Base-by-base conservation (phyloP, 2,888 invertebrate species). In the Dynastes hyllus region DNA sequence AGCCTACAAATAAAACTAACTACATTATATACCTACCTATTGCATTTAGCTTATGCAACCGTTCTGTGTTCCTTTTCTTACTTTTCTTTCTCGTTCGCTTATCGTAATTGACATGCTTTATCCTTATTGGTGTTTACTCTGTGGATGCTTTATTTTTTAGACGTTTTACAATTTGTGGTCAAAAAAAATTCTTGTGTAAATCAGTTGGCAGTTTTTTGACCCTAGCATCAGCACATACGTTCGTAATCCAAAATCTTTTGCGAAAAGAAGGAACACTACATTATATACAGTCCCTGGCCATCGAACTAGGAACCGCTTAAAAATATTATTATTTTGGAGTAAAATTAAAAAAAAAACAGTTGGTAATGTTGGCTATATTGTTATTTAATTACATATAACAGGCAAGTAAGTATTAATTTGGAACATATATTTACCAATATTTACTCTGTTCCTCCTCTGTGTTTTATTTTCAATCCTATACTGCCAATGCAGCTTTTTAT, bases 31-130 rank as follows among this genome's bases (percentile, higher is more conserved):
- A 65, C 32, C 45, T 45, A 9, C 45, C 11, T 45, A 45, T 45
- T 45, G 69, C 77, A 69, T 77, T 45, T 27, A 22, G 77, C 77
- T 77, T 77, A 58, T 69, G 77, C 77, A 61, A 69, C 61, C 55
- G n/a, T 58, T 58, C 8, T 22, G 66, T 67, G 53, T 69, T 22
- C 61, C 50, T 76, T 67, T 53, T n/a, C 69, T 77, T 27, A 22
- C 55, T 53, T 69, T 37, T 27, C 22, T 76, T 75, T 22, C 63
- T 69, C 11, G 8, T 69, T 77, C 27, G 69, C 61, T 65, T 76
- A 69, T 22, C 37, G 77, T 58, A 71, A 55, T 13, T 75, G 73
- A 27, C 9, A 58, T 58, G 73, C 61, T 75, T 73, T 50, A 63
- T 5, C 61, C 29, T 69, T 69, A 45, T 75, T 45, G 61, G 27